Evolutionary conservation across 2,888 invertebrate genomes (phyloP), one percentile per base, ranked within the genome.

Genomic region (Caenorhabditis sp.): DNA sequence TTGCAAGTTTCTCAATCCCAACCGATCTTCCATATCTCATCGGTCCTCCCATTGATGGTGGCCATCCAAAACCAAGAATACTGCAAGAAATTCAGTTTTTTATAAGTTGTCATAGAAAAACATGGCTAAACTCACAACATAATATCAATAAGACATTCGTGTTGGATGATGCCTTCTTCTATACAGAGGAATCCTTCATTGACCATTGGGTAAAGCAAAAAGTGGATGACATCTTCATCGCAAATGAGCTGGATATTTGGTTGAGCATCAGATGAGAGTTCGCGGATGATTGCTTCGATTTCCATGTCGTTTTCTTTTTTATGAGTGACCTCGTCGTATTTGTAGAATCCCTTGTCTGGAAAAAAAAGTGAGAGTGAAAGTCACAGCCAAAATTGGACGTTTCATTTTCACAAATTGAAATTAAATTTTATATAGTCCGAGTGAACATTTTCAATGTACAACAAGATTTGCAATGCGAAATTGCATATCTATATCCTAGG

Each of bases 41-140:
- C 12, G 82, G 81, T 1, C 83, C 82, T 8, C 83, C 83, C n/a
- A 70, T 67, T 10, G 60, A n/a, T 12, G 70, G 25, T 1, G 83
- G 83, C 82, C 82, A 83, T 7, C 82, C 83, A 56, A 83, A 78
- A 1, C 82, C 83, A 25, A 81, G 75, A 54, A 81, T 77, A 36
- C 83, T 83, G 68, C 20, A 81, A 77, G 31, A 20, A 1, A 36
- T 17, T 17, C 21, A 5, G 12, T 2, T 1, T 52, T 31, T n/a
- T n/a, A n/a, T n/a, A n/a, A n/a, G n/a, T n/a, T n/a, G n/a, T n/a
- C n/a, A n/a, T n/a, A n/a, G n/a, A n/a, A n/a, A n/a, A n/a, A n/a
- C 12, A 14, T 7, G 21, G 26, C 23, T 14, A 4, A 27, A 76
- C 80, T 69, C 50, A 81, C 84, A 82, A 82, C 83, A 84, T 83